These are phyloP conservation scores for Platysternon megacephalum DNA, from an alignment of 2,113 vertebrate species.

Conservation along the genomic window DNA sequence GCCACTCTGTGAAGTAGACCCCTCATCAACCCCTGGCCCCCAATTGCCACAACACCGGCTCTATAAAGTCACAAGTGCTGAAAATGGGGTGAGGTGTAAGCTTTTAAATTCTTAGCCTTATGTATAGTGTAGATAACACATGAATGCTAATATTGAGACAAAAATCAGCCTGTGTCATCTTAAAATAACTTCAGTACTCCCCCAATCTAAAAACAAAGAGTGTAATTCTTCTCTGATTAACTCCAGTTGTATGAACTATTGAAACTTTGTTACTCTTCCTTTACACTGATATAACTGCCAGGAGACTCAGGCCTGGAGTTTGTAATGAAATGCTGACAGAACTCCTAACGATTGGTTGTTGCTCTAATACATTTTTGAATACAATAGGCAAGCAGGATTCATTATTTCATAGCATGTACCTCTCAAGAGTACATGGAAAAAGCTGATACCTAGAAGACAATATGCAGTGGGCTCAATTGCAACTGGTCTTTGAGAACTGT, in stretches of 20 bases:
- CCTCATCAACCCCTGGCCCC: background rate
- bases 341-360: background rate
- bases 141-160: background rate
- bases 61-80: background rate
- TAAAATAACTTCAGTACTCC: background rate
- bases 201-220: background rate
- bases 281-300: background rate
- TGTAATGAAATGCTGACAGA: background rate
- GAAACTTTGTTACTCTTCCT: background rate
- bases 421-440: background rate
- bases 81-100: background rate
- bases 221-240: background rate
- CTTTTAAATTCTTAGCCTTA: background rate
- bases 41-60: background rate
- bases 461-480: background rate
- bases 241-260: background rate
- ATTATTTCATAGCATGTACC: background rate
- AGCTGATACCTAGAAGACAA: background rate
- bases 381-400: background rate
- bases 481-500: background rate
- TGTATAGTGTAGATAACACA: background rate
- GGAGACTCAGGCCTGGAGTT: background rate
- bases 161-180: background rate
- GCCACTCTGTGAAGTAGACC: background rate
- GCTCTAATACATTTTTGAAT: background rate